phyloP scores from a whole-genome alignment of 2,113 vertebrate species.

The Plecturocebus donacophilus region DNA sequence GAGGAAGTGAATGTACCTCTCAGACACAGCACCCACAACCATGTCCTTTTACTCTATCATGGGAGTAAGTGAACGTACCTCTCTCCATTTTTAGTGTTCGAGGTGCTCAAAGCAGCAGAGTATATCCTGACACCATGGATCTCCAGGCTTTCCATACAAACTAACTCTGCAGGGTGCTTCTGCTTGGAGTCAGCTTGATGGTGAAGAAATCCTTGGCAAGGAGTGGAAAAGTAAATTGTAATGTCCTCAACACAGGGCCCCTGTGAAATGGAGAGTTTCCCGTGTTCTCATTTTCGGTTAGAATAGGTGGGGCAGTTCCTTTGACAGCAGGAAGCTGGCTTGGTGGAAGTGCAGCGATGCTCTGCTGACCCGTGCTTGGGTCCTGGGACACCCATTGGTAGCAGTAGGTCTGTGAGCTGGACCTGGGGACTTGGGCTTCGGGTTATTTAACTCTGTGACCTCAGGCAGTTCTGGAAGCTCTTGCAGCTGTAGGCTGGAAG shows the following conservation, averaged over 20 bases:
- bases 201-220: neutral
- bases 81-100: neutral
- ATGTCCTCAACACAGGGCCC: fast-evolving
- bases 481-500: neutral
- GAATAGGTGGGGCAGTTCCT: neutral
- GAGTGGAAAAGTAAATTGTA: fast-evolving
- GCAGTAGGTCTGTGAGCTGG: neutral
- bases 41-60: neutral
- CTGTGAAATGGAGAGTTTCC: neutral
- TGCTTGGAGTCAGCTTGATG: neutral
- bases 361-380: no score
- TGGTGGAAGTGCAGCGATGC: neutral
- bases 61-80: neutral
- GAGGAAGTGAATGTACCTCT: neutral
- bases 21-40: fast-evolving
- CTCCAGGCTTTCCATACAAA: neutral
- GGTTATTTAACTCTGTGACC: no score
- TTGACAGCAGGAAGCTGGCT: neutral
- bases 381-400: neutral
- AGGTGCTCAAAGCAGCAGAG: neutral
- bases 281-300: neutral
- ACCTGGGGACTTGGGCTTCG: neutral
- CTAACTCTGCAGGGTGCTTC: no score
- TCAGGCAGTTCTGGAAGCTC: neutral
- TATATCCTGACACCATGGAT: fast-evolving